These are phyloP conservation scores for Sisor rabdophorus DNA, from an alignment of 2,113 vertebrate genomes.

Conservation along the genomic window DNA sequence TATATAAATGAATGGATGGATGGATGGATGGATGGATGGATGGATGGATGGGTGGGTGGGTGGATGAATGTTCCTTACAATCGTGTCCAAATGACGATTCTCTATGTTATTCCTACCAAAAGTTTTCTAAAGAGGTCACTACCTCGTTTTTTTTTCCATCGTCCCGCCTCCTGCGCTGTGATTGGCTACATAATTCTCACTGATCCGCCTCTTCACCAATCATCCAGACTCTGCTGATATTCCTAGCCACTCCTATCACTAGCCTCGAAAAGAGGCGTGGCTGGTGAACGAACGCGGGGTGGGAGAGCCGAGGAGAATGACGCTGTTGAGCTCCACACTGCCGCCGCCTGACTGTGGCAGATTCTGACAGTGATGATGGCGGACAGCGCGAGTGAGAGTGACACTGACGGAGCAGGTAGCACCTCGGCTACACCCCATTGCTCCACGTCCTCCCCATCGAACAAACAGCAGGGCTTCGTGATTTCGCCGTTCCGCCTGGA, in stretches of 20 bases:
- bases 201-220: background rate
- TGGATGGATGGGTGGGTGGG: too few relatives aligned
- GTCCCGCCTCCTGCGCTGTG: background rate
- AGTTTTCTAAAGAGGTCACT: background rate
- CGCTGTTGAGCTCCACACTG: background rate
- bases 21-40: too few relatives aligned
- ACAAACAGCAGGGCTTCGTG: slow-evolving; percentile 62
- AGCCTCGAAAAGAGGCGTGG: background rate
- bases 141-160: background rate
- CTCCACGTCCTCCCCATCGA: slow-evolving; percentile 46
- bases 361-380: slow-evolving; percentile 63
- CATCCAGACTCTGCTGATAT: background rate
- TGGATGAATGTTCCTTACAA: too few relatives aligned
- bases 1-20: too few relatives aligned
- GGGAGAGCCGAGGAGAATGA: background rate
- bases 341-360: background rate
- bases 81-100: too few relatives aligned
- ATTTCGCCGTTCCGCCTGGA: slow-evolving; percentile 80
- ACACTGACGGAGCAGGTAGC: slow-evolving; percentile 72
- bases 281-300: background rate
- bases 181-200: background rate
- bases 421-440: slow-evolving; percentile 55
- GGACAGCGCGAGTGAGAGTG: slow-evolving; percentile 81
- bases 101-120: background rate
- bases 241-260: background rate